A percentile compares a stretch with the other conserved stretches of the same genome.
These are phyloP conservation scores for Riptortus pedestris DNA, from an alignment of 1,140 invertebrate species.

Conservation along the genomic window DNA sequence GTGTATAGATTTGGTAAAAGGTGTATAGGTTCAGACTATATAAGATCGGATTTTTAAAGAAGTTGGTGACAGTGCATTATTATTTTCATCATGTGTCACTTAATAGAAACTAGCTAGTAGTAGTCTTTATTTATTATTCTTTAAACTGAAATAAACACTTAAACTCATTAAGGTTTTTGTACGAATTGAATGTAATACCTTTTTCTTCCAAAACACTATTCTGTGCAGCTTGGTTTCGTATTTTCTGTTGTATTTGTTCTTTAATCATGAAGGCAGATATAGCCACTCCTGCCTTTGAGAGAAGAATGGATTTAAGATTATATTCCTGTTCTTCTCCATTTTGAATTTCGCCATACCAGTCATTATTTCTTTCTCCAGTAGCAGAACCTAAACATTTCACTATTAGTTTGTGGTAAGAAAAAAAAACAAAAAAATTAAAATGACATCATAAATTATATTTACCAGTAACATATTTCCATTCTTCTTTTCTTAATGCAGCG, in stretches of 20 bases:
- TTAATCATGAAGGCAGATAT: constrained; percentile 37
- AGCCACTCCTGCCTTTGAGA: constrained; percentile 40
- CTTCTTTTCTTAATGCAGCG: constrained; percentile 48
- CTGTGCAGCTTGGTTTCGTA: constrained; percentile 9
- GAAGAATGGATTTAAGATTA: constrained; percentile 40
- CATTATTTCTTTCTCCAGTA: constrained; percentile 33
- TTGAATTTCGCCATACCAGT: constrained; percentile 50
- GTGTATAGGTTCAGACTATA: too few relatives aligned
- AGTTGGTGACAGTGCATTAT: too few relatives aligned
- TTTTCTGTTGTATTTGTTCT: constrained; percentile 23
- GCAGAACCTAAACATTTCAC: constrained; percentile 28
- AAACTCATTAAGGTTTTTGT: too few relatives aligned
- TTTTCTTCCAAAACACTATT: constrained; percentile 12
- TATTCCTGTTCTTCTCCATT: constrained; percentile 34
- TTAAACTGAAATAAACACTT: too few relatives aligned
- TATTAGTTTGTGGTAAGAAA: too few relatives aligned
- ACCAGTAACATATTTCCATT: constrained; percentile 66
- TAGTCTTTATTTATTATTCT: too few relatives aligned
- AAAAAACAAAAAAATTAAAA: too few relatives aligned
- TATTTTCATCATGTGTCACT: too few relatives aligned
- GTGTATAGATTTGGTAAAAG: too few relatives aligned
- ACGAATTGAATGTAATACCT: background rate
- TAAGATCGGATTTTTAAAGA: too few relatives aligned
- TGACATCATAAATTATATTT: too few relatives aligned
- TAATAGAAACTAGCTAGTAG: too few relatives aligned